Evolutionary conservation across 2,888 invertebrate species (phyloP).

Genomic region (Monopis laevigella): DNA sequence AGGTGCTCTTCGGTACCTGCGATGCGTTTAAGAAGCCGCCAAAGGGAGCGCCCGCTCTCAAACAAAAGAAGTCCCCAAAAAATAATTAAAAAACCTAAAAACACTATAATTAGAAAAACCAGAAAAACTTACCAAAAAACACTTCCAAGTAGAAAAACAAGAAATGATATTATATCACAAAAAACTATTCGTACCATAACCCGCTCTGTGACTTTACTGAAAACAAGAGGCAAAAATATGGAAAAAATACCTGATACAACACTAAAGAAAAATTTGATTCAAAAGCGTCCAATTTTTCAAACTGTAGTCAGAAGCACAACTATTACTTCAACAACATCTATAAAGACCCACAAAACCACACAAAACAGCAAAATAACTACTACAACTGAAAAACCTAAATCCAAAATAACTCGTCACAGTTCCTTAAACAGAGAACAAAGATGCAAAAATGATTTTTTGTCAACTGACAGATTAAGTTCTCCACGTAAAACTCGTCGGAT

Average conservation of each 20-base stretch:
- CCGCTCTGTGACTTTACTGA: slow-evolving; percentile 21
- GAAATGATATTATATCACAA: no score
- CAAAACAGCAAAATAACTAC: slow-evolving; percentile 40
- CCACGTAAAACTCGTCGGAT: slow-evolving; percentile 55
- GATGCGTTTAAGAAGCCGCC: slow-evolving; percentile 76
- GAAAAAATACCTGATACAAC: slow-evolving; percentile 38
- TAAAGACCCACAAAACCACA: slow-evolving; percentile 13
- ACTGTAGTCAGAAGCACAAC: slow-evolving; percentile 47
- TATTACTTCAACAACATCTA: slow-evolving; percentile 38
- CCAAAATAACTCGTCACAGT: slow-evolving; percentile 43
- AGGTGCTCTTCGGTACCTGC: slow-evolving; percentile 38
- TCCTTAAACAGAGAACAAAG: slow-evolving; percentile 47
- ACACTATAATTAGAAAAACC: no score
- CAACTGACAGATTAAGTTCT: slow-evolving; percentile 43
- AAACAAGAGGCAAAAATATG: slow-evolving; percentile 51
- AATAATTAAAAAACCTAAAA: slow-evolving; percentile 34
- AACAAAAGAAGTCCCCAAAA: no score
- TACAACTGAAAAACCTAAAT: slow-evolving; percentile 39
- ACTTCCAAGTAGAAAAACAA: not conserved
- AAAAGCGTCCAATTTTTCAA: slow-evolving; percentile 55
- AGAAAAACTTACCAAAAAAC: slow-evolving; percentile 8
- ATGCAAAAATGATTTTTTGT: slow-evolving; percentile 38
- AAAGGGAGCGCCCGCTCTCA: slow-evolving; percentile 67
- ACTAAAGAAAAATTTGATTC: slow-evolving; percentile 31
- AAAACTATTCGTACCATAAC: not conserved